Percentiles rank a stretch among this genome's conserved stretches.
phyloP scores from a whole-genome alignment of 2,113 vertebrate genomes.

The Forbesichthys agassizii region DNA sequence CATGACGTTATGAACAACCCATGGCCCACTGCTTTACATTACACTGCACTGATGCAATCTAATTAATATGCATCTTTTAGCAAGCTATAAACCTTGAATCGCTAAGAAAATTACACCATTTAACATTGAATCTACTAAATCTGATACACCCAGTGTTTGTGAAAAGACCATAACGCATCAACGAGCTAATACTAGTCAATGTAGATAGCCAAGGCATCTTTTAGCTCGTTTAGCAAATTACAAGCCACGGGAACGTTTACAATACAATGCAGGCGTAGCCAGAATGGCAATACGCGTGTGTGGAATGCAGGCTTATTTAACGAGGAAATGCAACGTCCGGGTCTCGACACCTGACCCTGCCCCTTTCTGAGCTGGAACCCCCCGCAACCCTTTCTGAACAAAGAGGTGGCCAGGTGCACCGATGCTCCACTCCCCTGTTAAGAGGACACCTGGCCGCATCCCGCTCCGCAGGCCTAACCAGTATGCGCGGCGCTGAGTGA shows the following conservation, averaged over 20 bases:
- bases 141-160: conserved; percentile 13
- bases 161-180: background rate
- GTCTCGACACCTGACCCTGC: too few relatives aligned
- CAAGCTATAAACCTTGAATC: too few relatives aligned
- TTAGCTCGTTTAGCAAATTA: conserved; percentile 10
- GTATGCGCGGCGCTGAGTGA: background rate
- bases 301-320: conserved; percentile 12
- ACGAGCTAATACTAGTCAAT: conserved; percentile 22
- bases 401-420: conserved; percentile 47
- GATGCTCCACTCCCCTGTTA: conserved; percentile 10
- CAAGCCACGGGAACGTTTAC: too few relatives aligned
- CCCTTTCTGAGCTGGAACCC: background rate
- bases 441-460: conserved; percentile 42
- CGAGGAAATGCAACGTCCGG: too few relatives aligned
- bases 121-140: background rate
- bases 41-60: too few relatives aligned
- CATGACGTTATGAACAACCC: too few relatives aligned
- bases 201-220: conserved; percentile 12
- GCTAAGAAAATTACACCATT: too few relatives aligned
- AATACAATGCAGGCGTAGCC: conserved; percentile 13
- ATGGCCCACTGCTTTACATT: too few relatives aligned
- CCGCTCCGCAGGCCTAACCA: conserved; percentile 15
- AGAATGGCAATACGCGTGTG: background rate
- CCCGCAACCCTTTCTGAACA: conserved; percentile 16
- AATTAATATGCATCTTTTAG: too few relatives aligned